phyloP scores from a whole-genome alignment of 2,113 vertebrate genomes.

The Todiramphus chloris region DNA sequence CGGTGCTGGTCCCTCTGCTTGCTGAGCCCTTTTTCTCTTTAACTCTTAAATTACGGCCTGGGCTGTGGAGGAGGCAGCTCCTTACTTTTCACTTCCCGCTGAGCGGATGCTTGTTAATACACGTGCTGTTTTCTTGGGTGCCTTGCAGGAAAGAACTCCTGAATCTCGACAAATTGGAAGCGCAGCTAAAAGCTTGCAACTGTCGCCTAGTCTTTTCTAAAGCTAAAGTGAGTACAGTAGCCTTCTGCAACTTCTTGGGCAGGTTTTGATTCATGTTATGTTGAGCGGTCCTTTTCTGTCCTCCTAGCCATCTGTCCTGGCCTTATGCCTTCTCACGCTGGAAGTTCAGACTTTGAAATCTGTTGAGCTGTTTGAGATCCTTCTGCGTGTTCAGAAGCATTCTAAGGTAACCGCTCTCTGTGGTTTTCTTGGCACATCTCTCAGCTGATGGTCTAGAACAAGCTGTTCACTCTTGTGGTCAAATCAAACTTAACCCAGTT shows the following conservation, averaged over 20 bases:
- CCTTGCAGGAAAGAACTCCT: conserved; percentile 85
- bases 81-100: rapidly evolving
- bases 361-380: conserved; percentile 87
- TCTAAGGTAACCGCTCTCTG: conserved; percentile 78
- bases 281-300: not conserved
- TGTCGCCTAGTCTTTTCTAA: conserved; percentile 93
- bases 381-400: conserved; percentile 88
- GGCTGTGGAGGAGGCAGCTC: not conserved
- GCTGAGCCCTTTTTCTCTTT: not conserved
- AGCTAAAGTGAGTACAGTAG: conserved; percentile 87
- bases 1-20: not conserved
- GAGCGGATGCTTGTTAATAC: not conserved
- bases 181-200: conserved; percentile 95
- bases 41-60: not conserved
- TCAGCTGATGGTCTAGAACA: not conserved
- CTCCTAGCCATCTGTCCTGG: conserved; percentile 91
- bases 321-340: conserved; percentile 91
- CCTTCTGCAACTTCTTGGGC: not conserved
- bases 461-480: rapidly evolving
- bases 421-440: not conserved
- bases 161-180: conserved; percentile 94
- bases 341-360: conserved; percentile 89
- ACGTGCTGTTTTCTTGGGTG: not conserved
- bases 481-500: not conserved
- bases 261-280: not conserved